Conservation (phyloP, 2,113 vertebrate species). For the Antechinus flavipes region DNA sequence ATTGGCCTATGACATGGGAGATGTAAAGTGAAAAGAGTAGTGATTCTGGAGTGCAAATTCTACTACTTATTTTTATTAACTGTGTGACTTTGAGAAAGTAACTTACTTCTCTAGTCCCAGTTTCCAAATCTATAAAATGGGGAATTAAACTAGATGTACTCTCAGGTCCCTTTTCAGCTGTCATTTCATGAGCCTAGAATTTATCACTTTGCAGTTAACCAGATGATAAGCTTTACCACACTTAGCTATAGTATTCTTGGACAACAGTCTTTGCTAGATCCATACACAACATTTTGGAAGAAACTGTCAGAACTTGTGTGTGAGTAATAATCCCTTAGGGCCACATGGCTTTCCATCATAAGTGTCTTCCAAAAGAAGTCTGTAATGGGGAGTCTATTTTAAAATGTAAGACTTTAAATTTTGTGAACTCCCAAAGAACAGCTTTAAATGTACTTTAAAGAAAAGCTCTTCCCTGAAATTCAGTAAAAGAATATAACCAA, state of each 20-base stretch:
- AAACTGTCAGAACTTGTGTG: not conserved
- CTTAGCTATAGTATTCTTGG: not conserved
- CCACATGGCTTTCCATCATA: not conserved
- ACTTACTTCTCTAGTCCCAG: not conserved
- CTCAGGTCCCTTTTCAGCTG: not conserved
- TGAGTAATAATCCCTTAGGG: not conserved
- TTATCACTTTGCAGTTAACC: not conserved
- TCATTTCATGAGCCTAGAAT: not conserved
- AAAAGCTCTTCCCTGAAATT: constrained; percentile 35
- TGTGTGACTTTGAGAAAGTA: not conserved
- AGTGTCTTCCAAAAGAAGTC: not conserved
- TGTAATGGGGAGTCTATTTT: not conserved
- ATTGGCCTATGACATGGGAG: not conserved
- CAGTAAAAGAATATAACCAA: constrained; percentile 24
- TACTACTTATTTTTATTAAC: not conserved
- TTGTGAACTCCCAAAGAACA: constrained; percentile 21
- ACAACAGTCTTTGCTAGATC: not conserved
- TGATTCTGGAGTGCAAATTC: not conserved
- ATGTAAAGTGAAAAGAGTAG: not conserved
- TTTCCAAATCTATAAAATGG: not conserved
- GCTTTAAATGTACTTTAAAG: constrained; percentile 32
- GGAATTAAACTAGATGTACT: not conserved
- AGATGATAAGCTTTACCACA: not conserved
- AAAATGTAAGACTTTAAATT: not conserved
- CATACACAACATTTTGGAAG: not conserved